These are phyloP conservation scores for Xenopus borealis DNA, from an alignment of 2,113 vertebrate genomes.

Conservation along the genomic window DNA sequence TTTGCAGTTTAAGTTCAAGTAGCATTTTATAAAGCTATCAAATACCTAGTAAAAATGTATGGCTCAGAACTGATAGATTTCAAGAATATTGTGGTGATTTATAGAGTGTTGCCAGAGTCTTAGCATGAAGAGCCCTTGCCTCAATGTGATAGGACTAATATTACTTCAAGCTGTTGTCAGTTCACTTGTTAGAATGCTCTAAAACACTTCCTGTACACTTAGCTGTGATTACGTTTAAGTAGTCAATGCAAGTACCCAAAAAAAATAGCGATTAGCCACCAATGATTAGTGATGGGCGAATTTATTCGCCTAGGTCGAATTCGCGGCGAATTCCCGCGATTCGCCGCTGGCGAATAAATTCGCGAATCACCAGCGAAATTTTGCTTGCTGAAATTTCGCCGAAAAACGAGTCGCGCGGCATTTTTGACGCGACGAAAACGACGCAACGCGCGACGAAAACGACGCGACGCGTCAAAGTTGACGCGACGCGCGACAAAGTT, in stretches of 20 bases:
- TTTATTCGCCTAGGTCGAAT: too few species aligned
- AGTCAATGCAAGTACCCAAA: slow-evolving; percentile 66
- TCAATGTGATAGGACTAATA: slow-evolving; percentile 67
- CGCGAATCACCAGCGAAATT: too few species aligned
- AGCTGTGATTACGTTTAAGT: slow-evolving; percentile 68
- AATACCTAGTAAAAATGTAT: slow-evolving; percentile 67
- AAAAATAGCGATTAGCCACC: slow-evolving; percentile 65
- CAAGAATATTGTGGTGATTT: slow-evolving; percentile 67
- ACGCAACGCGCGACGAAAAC: too few species aligned
- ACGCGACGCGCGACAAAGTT: too few species aligned
- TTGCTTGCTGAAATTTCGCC: too few species aligned
- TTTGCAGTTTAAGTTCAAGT: slow-evolving; percentile 63
- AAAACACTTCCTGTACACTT: slow-evolving; percentile 60
- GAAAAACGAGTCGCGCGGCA: too few species aligned
- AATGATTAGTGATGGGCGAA: too few species aligned
- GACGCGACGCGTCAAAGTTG: too few species aligned
- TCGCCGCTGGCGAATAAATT: too few species aligned
- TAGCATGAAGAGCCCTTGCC: slow-evolving; percentile 68
- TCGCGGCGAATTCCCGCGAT: too few species aligned
- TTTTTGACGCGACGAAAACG: too few species aligned
- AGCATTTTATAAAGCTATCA: slow-evolving; percentile 57
- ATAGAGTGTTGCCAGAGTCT: slow-evolving; percentile 63
- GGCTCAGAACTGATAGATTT: slow-evolving; percentile 67
- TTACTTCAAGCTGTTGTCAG: slow-evolving; percentile 72
- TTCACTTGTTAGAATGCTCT: slow-evolving; percentile 69